Conservation (phyloP, 2,113 vertebrate species). For the Scophthalmus maximus region DNA sequence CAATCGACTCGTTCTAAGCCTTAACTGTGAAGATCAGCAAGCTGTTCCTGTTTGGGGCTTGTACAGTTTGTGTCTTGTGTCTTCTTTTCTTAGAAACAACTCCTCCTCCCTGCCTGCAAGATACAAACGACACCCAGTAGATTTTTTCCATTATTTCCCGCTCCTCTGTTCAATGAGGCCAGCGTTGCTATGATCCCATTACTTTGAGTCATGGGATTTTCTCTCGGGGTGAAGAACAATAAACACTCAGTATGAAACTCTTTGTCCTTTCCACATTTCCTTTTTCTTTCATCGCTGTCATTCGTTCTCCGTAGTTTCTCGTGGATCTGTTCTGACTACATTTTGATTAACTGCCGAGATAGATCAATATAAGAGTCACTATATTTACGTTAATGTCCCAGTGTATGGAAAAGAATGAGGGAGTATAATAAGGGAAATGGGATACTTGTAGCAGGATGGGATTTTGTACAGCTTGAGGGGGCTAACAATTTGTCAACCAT, state of each 20-base stretch:
- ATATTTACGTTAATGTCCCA: neutral
- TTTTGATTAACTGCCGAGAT: neutral
- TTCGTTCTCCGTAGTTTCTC: constrained; percentile 1
- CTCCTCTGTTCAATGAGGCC: constrained; percentile 44
- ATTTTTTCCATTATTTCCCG: constrained; percentile 42
- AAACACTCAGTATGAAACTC: constrained; percentile 29
- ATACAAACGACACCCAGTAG: constrained; percentile 25
- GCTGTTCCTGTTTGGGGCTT: constrained; percentile 3
- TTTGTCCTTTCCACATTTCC: constrained; percentile 1
- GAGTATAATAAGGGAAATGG: no score
- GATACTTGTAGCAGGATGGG: no score
- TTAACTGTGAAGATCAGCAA: neutral
- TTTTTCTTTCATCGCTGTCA: neutral
- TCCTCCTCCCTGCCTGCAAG: constrained; percentile 17
- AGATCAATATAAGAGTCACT: neutral
- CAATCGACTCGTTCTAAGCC: constrained; percentile 10
- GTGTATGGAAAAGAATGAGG: no score
- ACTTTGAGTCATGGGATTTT: constrained; percentile 45
- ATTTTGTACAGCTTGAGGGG: no score
- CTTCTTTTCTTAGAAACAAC: constrained; percentile 1
- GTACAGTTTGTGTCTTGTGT: neutral
- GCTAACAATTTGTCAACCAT: no score
- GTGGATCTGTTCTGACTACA: neutral
- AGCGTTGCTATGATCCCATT: constrained; percentile 34
- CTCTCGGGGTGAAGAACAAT: constrained; percentile 25